Base-by-base conservation (phyloP, 2,888 invertebrate species). In the Brachypalpus laphriformis region DNA sequence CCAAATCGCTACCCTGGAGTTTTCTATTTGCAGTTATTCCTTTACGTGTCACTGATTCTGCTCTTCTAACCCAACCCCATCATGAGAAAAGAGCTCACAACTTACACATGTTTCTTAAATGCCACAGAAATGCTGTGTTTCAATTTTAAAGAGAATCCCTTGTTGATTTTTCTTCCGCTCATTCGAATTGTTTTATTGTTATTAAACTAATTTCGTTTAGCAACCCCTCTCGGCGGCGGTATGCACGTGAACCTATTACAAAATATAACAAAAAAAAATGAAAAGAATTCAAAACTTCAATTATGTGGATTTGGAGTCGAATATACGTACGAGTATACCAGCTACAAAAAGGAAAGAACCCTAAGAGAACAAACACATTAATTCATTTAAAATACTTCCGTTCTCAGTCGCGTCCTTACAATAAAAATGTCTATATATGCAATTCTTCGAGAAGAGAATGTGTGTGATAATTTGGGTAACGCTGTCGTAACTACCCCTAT, bases 401-500 rank as follows among this genome's bases (percentile, higher is more conserved):
- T 61, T 75, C 34, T 76, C 42, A n/a, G 56, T 63, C 56, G 61
- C 59, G 65, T 76, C 76, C 66, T 76, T 74, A 77, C 18, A 72
- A 71, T 54, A 45, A 65, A 78, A 66, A 59, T 74, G 68, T 72
- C 31, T 59, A 40, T 25, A 16, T 37, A 51, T 59, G 65, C 61
- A 40, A 68, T 76, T 72, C 34, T 51, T 56, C 34, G 37, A 61
- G 68, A 57, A 51, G 25, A 57, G 63, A 59, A 65, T 70, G 78
- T 61, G 83, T 78, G 83, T 78, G 78, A 83, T 80, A 80, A 83
- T 80, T 83, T 74, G 66, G 61, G 66, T 76, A 65, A 45, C 76
- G 45, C 31, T 59, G 47, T 65, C 45, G 66, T 86, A 82, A 71
- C 66, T 74, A 81, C 87, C 87, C 87, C 80, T 86, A 87, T 83